Evolutionary conservation across 2,797 vertebrate species (phyloP).

Genomic region (Pterois miles): DNA sequence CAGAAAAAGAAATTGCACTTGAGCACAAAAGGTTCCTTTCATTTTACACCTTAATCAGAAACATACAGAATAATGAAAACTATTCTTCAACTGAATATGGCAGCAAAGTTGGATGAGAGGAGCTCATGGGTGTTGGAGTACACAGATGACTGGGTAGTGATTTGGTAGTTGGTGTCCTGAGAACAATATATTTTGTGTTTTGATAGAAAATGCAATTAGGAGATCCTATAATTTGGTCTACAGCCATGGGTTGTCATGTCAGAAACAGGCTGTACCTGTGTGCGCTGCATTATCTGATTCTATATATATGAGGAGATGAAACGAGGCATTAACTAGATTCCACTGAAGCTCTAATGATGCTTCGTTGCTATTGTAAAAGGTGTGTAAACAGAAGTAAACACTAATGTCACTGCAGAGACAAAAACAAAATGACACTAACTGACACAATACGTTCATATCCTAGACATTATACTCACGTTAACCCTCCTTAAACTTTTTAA

Average conservation of each 20-base stretch:
- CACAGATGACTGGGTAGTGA: not conserved
- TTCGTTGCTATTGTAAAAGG: not conserved
- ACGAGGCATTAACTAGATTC: not conserved
- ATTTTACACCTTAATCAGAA: constrained; percentile 3
- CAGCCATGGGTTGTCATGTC: not conserved
- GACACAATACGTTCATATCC: not conserved
- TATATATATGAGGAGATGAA: not conserved
- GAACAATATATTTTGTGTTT: not conserved
- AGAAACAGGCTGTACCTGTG: not conserved
- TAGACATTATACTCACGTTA: not conserved
- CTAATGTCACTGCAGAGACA: not conserved
- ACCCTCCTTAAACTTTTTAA: not conserved
- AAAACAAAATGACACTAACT: not conserved
- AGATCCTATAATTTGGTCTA: not conserved
- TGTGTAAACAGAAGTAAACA: not conserved
- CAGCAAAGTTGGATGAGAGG: not conserved
- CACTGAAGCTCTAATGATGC: not conserved
- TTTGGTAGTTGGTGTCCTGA: not conserved
- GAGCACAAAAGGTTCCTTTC: constrained; percentile 8
- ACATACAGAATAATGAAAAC: not conserved
- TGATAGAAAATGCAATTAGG: not conserved
- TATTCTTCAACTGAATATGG: not conserved
- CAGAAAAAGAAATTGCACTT: not conserved
- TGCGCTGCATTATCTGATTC: not conserved
- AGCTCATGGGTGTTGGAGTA: not conserved